Base-by-base conservation (phyloP, 1,140 invertebrate species). In the Aphis gossypii region DNA sequence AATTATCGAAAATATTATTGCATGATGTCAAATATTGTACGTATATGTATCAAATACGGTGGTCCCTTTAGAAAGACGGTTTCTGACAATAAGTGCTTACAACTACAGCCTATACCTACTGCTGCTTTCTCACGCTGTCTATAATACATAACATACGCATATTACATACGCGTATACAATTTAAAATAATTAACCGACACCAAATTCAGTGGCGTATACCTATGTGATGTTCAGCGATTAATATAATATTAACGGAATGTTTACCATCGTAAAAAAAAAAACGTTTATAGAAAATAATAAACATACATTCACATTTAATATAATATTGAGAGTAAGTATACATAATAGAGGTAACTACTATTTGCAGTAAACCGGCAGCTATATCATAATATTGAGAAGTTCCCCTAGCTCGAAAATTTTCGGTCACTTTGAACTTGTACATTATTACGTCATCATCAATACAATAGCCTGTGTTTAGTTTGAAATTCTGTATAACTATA, bases 1-100 rank as follows among this genome's bases (percentile, higher is more conserved):
- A 89, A 89, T 89, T 89, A 89, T 89, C 87, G 48, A 54, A 54
- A 87, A 87, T 87, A 48, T 87, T 41, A 84, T 76, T n/a, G 60
- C 60, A 76, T 76, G 0, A 76, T 76, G 60, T 76, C 60, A 76
- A 76, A 76, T 76, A 35, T 76, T 8, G 9, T 23, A 56, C 3
- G 9, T 23, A 44, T 14, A 44, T 14, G 23, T 87, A 44, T 87
- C 20, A 87, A 46, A 44, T 38, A 20, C 35, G 84, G 44, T 87
- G 44, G 84, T 87, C 84, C 84, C 44, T 44, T 44, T 38, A 76
- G 76, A 20, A 23, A 1, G 76, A 38, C 4, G 60, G 60, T 14
- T 4, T 68, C 30, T 68, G 60, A n/a, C 18, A 68, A 30, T 68
- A n/a, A 76, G 60, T 76, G 60, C 30, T 76, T 60, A 60, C 25